Evolutionary conservation across 92 coral and sea anemone species (phyloP).

Genomic region (Diadumene lineata): DNA sequence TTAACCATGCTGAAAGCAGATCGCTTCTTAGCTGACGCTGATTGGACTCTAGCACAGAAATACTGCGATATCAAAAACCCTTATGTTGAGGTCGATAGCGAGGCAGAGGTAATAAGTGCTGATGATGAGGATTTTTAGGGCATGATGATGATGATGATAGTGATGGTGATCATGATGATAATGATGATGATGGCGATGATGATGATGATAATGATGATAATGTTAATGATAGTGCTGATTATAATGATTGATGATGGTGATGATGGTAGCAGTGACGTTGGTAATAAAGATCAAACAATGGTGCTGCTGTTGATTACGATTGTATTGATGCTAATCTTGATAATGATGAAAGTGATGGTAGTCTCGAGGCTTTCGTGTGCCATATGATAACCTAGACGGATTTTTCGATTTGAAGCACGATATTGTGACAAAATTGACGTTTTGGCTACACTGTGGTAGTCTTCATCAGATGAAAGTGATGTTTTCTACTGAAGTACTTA

Average conservation of each 20-base stretch:
- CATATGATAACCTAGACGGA: too few relatives aligned
- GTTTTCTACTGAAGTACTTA: too few relatives aligned
- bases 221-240: not conserved
- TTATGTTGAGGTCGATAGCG: conserved; percentile 73
- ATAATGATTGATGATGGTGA: not conserved
- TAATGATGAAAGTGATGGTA: too few relatives aligned
- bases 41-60: conserved; percentile 92
- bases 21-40: conserved; percentile 97
- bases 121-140: too few relatives aligned
- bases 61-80: conserved; percentile 89
- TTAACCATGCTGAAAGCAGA: conserved; percentile 96
- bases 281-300: too few relatives aligned
- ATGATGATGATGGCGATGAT: not conserved
- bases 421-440: too few relatives aligned
- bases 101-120: conserved; percentile 75
- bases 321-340: too few relatives aligned
- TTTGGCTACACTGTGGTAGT: too few relatives aligned
- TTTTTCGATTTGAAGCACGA: too few relatives aligned
- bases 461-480: not conserved
- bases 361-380: too few relatives aligned
- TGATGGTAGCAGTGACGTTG: not conserved
- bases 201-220: not conserved
- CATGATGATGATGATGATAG: not conserved
- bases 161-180: not conserved
- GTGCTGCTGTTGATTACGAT: too few relatives aligned